phyloP scores from a whole-genome alignment of 2,113 vertebrate species.

The Muntiacus reevesi region DNA sequence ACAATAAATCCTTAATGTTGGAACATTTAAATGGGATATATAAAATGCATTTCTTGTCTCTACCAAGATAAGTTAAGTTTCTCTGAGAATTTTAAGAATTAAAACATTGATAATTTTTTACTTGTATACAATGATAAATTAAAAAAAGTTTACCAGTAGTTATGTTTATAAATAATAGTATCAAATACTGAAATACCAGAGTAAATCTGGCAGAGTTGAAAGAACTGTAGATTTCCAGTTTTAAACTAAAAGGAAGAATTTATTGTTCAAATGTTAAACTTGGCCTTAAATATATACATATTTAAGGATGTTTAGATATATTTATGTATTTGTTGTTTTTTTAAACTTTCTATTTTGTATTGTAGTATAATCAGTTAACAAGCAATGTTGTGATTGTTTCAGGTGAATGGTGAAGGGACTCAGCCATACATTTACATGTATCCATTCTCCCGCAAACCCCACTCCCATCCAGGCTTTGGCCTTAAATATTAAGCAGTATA shows the following conservation, averaged over 20 bases:
- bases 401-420: not conserved
- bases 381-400: not conserved
- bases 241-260: not conserved
- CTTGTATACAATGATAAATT: not conserved
- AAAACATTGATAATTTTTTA: not conserved
- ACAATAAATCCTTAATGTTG: not conserved
- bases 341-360: not conserved
- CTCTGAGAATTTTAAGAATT: not conserved
- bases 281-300: not conserved
- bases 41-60: not conserved
- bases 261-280: not conserved
- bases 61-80: not conserved
- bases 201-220: not conserved
- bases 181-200: not conserved
- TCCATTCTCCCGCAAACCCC: not conserved
- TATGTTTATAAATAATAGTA: not conserved
- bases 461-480: not conserved
- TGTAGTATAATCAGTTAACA: not conserved
- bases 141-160: not conserved
- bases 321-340: not conserved
- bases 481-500: not conserved
- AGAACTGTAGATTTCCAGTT: not conserved
- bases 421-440: not conserved
- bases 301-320: not conserved
- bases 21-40: not conserved